These are phyloP conservation scores for Trialeurodes vaporariorum DNA, from an alignment of 1,140 invertebrate genomes.

Conservation along the genomic window DNA sequence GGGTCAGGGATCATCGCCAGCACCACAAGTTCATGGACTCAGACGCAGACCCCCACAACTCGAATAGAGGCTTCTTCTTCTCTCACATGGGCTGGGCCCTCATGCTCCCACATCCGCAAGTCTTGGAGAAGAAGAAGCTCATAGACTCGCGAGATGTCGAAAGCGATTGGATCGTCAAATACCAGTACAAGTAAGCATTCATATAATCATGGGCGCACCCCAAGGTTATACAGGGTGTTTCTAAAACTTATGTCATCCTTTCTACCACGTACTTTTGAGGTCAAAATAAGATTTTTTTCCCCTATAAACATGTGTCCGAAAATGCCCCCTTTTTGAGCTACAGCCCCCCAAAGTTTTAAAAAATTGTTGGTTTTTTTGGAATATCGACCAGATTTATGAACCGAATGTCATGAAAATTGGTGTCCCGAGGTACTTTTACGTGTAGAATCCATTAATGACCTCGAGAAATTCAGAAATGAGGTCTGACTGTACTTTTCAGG, in stretches of 20 bases:
- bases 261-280: too few species aligned
- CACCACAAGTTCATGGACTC: conserved; percentile 90
- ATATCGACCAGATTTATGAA: too few species aligned
- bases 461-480: too few species aligned
- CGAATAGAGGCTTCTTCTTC: conserved; percentile 63
- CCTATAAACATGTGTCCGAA: too few species aligned
- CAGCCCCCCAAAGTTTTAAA: too few species aligned
- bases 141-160: conserved; percentile 69
- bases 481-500: too few species aligned
- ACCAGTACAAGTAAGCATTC: conserved; percentile 40
- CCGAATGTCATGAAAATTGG: too few species aligned
- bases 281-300: too few species aligned
- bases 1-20: conserved; percentile 73
- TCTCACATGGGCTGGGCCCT: conserved; percentile 86
- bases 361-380: not conserved
- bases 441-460: too few species aligned
- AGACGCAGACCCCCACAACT: conserved; percentile 83
- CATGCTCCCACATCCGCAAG: conserved; percentile 70
- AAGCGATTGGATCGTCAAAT: conserved; percentile 53
- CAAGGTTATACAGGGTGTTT: not conserved
- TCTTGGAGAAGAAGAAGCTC: conserved; percentile 59
- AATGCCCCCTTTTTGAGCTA: too few species aligned
- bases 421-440: too few species aligned
- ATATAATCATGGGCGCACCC: not conserved
- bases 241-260: not conserved